These are phyloP conservation scores for Sapayoa aenigma DNA, from an alignment of 2,113 vertebrate species.

Conservation along the genomic window DNA sequence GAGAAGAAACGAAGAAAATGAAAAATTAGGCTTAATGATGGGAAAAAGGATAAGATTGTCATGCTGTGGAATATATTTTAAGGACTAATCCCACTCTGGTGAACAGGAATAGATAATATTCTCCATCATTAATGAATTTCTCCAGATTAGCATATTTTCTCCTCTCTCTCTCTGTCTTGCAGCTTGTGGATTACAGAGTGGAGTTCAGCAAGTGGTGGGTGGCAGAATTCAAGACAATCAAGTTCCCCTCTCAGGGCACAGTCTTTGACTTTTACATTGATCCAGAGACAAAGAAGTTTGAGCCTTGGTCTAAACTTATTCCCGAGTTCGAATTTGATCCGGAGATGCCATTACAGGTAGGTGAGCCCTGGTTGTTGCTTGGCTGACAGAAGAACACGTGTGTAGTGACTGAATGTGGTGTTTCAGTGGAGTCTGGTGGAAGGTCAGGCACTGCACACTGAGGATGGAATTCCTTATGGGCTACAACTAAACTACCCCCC, in stretches of 20 bases:
- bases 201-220: conserved; percentile 99
- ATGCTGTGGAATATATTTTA: neutral
- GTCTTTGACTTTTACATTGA: conserved; percentile 96
- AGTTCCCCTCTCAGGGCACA: conserved; percentile 94
- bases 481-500: neutral
- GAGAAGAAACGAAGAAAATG: neutral
- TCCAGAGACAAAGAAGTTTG: conserved; percentile 89
- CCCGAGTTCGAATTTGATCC: conserved; percentile 88
- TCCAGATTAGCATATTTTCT: neutral
- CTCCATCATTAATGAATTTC: neutral
- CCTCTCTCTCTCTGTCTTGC: neutral
- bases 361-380: neutral
- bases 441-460: neutral
- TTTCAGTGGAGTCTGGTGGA: neutral
- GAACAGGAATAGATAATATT: neutral
- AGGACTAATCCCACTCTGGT: neutral
- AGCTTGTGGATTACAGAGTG: conserved; percentile 89
- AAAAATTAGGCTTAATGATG: conserved; percentile 4
- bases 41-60: neutral
- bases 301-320: conserved; percentile 92
- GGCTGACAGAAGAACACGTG: neutral
- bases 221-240: conserved; percentile 91
- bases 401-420: fast-evolving
- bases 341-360: conserved; percentile 89
- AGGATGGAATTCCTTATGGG: neutral